phyloP scores from a whole-genome alignment of 2,113 vertebrate species.

The Sebastes schlegelii region DNA sequence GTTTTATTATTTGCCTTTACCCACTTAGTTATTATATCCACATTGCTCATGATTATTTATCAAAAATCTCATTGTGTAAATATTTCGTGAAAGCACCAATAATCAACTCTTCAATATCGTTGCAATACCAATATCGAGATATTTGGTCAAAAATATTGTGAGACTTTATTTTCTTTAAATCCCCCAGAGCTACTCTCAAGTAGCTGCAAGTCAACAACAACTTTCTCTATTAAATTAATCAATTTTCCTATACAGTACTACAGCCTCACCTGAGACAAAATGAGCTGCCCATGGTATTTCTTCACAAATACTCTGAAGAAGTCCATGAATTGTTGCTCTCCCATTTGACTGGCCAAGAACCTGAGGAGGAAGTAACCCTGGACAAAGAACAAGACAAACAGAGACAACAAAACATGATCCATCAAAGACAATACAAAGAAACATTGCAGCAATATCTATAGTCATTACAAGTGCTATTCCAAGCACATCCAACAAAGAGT shows the following conservation, averaged over 20 bases:
- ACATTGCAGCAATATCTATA: neutral
- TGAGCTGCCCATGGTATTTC: constrained; percentile 91
- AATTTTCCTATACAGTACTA: neutral
- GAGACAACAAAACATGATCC: constrained; percentile 2
- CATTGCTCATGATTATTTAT: no score
- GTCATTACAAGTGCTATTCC: neutral
- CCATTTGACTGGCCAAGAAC: constrained; percentile 86
- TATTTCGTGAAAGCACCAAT: no score
- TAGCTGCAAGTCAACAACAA: constrained; percentile 28
- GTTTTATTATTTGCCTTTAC: no score
- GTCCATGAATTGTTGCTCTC: constrained; percentile 86
- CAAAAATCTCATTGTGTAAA: no score
- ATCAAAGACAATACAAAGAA: constrained; percentile 19
- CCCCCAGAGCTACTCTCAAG: neutral
- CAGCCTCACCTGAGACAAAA: constrained; percentile 92
- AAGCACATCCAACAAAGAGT: neutral
- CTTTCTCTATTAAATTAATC: constrained; percentile 29
- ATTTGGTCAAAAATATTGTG: no score
- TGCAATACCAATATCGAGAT: no score
- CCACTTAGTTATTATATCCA: no score
- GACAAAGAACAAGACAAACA: constrained; percentile 33
- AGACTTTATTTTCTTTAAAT: no score
- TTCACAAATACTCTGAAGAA: constrained; percentile 91
- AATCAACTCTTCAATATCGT: no score
- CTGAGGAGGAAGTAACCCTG: constrained; percentile 96